Evolutionary conservation across 2,113 vertebrate genomes (phyloP).

Genomic region (Sterrhoptilus dennistouni): DNA sequence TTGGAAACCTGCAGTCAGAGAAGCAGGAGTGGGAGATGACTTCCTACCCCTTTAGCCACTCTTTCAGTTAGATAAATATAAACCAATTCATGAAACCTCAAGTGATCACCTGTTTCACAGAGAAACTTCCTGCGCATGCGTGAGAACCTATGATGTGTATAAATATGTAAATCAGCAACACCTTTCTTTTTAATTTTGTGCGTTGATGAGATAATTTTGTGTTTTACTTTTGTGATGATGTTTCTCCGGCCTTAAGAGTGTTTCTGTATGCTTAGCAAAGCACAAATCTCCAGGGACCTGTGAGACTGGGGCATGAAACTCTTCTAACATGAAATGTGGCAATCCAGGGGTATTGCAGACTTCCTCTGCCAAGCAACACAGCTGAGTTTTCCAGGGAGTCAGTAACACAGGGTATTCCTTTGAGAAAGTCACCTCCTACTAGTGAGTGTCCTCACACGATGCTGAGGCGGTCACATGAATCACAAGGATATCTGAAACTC

Average conservation of each 20-base stretch:
- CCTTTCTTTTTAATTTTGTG: not conserved
- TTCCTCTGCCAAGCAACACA: not conserved
- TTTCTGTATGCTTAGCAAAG: not conserved
- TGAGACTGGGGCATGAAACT: not conserved
- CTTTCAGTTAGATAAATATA: fast-evolving
- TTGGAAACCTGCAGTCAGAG: not conserved
- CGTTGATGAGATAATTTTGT: not conserved
- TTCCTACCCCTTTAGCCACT: not conserved
- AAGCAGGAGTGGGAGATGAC: not conserved
- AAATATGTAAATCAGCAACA: not conserved
- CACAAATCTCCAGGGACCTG: not conserved
- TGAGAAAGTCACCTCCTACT: not conserved
- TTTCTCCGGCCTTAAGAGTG: not conserved
- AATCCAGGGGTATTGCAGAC: not conserved
- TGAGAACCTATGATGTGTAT: not conserved
- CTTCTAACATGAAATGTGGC: not conserved
- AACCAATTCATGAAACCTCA: not conserved
- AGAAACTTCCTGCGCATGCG: not conserved
- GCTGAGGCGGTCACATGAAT: not conserved
- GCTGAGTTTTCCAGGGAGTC: not conserved
- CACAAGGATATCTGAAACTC: not conserved
- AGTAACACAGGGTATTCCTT: not conserved
- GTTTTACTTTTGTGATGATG: not conserved
- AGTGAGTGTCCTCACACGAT: not conserved
- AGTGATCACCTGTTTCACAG: not conserved